phyloP scores from a whole-genome alignment of 2,888 invertebrate species.

The Gastracanthus pulcherrimus region DNA sequence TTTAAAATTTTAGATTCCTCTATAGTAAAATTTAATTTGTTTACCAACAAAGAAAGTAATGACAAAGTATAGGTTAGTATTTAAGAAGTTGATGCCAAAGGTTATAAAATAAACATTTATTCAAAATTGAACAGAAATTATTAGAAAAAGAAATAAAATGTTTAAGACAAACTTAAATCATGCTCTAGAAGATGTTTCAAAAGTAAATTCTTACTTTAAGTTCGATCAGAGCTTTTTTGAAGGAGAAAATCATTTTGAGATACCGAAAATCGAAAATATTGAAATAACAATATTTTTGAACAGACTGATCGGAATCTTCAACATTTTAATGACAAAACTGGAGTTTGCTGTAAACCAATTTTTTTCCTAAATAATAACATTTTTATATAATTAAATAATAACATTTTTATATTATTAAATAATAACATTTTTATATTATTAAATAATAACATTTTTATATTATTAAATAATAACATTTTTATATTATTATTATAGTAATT shows the following conservation, averaged over 20 bases:
- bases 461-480: constrained; percentile 1
- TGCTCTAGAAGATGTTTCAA: not conserved
- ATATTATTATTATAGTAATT: not conserved
- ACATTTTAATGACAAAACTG: constrained; percentile 45
- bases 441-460: not conserved
- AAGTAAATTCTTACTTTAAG: not conserved
- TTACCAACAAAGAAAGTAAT: not conserved
- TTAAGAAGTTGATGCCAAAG: not conserved
- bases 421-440: not conserved
- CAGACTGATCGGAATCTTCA: constrained; percentile 39
- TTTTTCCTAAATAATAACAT: not conserved
- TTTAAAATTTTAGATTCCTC: too few species aligned
- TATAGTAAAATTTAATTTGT: not conserved
- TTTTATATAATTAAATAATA: not conserved
- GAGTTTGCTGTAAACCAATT: constrained; percentile 45
- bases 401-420: not conserved
- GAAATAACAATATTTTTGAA: constrained; percentile 49
- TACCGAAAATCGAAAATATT: constrained; percentile 22
- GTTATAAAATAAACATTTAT: not conserved
- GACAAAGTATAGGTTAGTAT: not conserved
- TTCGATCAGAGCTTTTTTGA: not conserved
- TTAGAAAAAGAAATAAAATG: not conserved
- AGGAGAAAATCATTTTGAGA: constrained; percentile 28
- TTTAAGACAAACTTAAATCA: not conserved
- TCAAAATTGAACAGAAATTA: not conserved